phyloP scores from a whole-genome alignment of 2,113 vertebrate species.

The Aegotheles bennettii region DNA sequence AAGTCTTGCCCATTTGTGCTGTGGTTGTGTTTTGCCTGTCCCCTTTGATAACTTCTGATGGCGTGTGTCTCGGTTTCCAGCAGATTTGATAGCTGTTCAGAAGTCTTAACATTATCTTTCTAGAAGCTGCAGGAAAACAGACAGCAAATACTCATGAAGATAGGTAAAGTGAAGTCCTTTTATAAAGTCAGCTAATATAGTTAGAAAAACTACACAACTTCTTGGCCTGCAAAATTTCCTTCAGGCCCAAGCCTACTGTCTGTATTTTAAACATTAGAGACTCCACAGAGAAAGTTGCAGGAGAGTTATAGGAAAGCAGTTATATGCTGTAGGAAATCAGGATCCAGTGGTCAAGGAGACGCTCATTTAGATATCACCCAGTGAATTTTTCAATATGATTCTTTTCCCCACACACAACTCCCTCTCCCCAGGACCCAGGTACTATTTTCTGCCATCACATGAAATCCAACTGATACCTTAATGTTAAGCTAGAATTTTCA shows the following conservation, averaged over 20 bases:
- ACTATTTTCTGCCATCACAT: neutral
- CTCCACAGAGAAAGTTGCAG: neutral
- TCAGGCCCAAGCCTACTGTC: neutral
- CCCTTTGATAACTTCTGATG: neutral
- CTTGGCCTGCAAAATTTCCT: neutral
- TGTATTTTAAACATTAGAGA: neutral
- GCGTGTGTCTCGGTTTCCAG: neutral
- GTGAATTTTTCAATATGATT: neutral
- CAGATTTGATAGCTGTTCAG: neutral
- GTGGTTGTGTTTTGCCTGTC: neutral
- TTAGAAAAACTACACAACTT: neutral
- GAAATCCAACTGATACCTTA: neutral
- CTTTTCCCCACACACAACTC: neutral
- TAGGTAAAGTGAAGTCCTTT: neutral
- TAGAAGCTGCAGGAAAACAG: neutral
- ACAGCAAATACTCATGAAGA: neutral
- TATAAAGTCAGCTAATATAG: neutral
- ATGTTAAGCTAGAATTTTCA: neutral
- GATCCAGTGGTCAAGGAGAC: neutral
- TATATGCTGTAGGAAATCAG: neutral
- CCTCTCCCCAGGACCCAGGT: neutral
- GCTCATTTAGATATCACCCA: neutral
- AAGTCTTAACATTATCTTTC: neutral
- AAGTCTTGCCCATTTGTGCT: neutral
- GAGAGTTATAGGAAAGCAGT: neutral